Conservation (phyloP, 2,113 vertebrate genomes). For the Nothobranchius kuhntae region DNA sequence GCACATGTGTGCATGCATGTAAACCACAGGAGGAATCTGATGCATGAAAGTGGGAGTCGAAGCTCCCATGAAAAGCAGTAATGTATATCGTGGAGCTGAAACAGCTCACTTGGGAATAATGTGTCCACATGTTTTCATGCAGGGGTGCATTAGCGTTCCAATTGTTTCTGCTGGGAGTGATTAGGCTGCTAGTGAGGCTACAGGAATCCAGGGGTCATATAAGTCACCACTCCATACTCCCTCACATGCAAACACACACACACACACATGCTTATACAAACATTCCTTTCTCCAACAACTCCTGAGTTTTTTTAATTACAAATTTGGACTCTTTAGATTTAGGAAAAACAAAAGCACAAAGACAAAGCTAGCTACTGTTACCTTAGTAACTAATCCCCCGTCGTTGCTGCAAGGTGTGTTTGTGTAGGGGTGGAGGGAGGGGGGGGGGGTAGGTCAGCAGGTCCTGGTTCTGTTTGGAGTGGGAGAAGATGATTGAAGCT, state of each 20-base stretch:
- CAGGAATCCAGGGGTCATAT: constrained; percentile 63
- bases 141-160: constrained; percentile 53
- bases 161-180: constrained; percentile 73
- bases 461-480: constrained; percentile 43
- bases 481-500: constrained; percentile 39
- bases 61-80: constrained; percentile 48
- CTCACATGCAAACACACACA: constrained; percentile 16
- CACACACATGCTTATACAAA: constrained; percentile 30
- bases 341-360: constrained; percentile 54
- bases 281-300: constrained; percentile 50
- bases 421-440: constrained; percentile 58
- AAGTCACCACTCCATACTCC: constrained; percentile 47
- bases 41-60: constrained; percentile 28
- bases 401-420: constrained; percentile 31
- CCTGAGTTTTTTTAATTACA: constrained; percentile 40
- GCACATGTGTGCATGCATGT: background rate
- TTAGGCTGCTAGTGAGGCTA: constrained; percentile 60
- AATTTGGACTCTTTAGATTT: constrained; percentile 45
- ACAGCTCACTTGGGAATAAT: constrained; percentile 15
- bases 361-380: constrained; percentile 68
- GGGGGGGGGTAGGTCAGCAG: constrained; percentile 53
- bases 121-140: background rate
- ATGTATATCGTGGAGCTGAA: constrained; percentile 22
- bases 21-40: constrained; percentile 26
- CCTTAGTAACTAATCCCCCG: constrained; percentile 75